These are phyloP conservation scores for Cancer borealis DNA, from an alignment of 2,888 invertebrate species.

Conservation along the genomic window DNA sequence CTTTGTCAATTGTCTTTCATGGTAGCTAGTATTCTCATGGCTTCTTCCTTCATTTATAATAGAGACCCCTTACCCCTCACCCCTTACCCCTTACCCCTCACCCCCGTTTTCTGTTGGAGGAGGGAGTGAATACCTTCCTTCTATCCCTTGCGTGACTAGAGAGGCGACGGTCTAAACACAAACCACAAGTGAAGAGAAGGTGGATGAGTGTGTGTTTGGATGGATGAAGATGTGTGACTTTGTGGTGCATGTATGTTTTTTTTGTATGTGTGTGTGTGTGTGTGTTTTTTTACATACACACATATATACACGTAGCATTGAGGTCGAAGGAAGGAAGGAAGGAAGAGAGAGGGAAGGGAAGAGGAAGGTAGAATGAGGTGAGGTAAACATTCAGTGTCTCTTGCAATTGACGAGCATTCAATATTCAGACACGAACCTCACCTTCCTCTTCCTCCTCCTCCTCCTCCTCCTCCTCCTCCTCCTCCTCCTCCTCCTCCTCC, in stretches of 20 bases:
- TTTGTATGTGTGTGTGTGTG: no score
- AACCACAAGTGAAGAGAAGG: background rate
- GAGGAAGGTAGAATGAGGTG: background rate
- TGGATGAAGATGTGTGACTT: background rate
- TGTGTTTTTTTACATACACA: background rate
- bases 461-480: conserved; percentile 35
- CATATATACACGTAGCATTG: background rate
- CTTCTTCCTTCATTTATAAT: background rate
- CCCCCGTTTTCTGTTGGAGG: background rate
- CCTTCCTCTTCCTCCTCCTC: background rate
- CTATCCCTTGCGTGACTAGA: background rate
- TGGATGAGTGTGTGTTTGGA: background rate
- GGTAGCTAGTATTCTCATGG: background rate
- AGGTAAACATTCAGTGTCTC: conserved; percentile 5
- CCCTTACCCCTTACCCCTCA: background rate
- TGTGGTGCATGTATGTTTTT: no score
- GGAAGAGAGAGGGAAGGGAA: background rate
- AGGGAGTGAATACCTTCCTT: no score
- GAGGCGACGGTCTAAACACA: background rate
- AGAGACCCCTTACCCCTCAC: background rate
- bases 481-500: conserved; percentile 23
- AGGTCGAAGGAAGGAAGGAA: background rate
- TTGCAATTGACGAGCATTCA: conserved; percentile 39
- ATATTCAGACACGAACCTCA: background rate
- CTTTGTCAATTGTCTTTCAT: background rate